Conservation (phyloP, 2,797 vertebrate species). For the Sebastes reedi region DNA sequence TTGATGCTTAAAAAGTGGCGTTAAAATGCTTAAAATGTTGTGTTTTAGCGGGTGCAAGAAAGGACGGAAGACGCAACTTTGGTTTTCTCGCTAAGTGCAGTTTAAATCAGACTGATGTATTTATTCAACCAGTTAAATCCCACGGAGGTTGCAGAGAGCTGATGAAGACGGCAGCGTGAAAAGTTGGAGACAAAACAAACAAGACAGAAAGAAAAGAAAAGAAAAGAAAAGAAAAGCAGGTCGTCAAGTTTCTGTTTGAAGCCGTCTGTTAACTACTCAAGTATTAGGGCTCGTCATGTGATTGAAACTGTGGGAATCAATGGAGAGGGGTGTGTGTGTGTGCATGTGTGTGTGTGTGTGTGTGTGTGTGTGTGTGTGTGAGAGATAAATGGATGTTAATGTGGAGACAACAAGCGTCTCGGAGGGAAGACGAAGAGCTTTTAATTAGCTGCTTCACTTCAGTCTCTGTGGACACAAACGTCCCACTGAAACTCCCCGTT, state of each 20-base stretch:
- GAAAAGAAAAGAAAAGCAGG: too few species aligned
- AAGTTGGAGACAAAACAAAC: neutral
- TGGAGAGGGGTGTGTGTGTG: neutral
- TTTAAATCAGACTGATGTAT: too few species aligned
- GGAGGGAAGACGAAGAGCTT: conserved; percentile 44
- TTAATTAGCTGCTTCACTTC: conserved; percentile 68
- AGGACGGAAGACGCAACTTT: neutral
- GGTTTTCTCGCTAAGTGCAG: too few species aligned
- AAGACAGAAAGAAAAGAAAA: too few species aligned
- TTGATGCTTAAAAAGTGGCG: neutral
- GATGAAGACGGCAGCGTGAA: neutral
- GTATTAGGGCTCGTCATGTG: conserved; percentile 8
- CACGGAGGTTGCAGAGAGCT: neutral
- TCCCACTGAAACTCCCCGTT: conserved; percentile 41
- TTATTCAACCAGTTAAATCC: neutral
- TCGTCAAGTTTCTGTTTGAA: neutral
- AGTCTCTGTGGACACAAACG: conserved; percentile 43
- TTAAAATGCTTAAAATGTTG: neutral
- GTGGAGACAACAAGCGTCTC: conserved; percentile 52
- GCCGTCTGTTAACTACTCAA: neutral
- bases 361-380: conserved; percentile 14
- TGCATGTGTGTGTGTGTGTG: conserved; percentile 7
- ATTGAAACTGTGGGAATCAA: conserved; percentile 14
- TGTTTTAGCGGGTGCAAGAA: neutral
- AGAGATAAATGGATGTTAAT: conserved; percentile 37